A percentile compares a stretch with the other conserved stretches of the same genome.
Conservation (phyloP, 1,140 invertebrate genomes). For the Maniola jurtina region DNA sequence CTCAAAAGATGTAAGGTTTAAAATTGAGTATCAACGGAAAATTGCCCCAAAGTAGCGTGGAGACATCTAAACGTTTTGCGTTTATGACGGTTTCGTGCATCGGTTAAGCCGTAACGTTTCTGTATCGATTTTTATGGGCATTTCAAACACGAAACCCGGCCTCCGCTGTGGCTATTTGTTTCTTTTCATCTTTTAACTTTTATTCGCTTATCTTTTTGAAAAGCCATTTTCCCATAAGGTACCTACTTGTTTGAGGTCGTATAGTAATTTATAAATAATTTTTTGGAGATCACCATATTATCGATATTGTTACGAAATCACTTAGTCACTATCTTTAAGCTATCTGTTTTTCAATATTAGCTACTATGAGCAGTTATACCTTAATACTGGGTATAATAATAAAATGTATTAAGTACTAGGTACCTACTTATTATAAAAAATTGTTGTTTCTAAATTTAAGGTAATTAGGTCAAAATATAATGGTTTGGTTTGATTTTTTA, state of each 20-base stretch:
- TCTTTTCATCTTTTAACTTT: neutral
- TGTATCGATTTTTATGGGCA: conserved; percentile 27
- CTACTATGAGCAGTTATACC: too few relatives aligned
- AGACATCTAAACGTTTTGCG: conserved; percentile 21
- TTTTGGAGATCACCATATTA: too few relatives aligned
- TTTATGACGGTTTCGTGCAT: conserved; percentile 25
- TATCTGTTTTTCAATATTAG: too few relatives aligned
- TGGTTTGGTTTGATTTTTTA: too few relatives aligned
- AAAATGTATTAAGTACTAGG: too few relatives aligned
- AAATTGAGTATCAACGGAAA: conserved; percentile 8
- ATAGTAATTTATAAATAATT: too few relatives aligned
- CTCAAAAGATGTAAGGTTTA: neutral
- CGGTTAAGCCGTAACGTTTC: conserved; percentile 19
- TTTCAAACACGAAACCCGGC: conserved; percentile 12
- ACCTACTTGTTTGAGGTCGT: neutral
- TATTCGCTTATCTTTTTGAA: neutral
- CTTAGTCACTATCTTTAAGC: too few relatives aligned
- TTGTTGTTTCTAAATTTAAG: too few relatives aligned
- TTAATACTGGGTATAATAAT: too few relatives aligned
- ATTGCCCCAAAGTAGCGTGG: conserved; percentile 10
- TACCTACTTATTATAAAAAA: too few relatives aligned
- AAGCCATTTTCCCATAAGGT: neutral
- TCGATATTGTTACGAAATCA: too few relatives aligned
- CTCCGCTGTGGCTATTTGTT: neutral
- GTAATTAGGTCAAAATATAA: too few relatives aligned